A percentile compares a stretch with the other conserved stretches of the same genome.
These are phyloP conservation scores for Hydrotaea diabolus DNA, from an alignment of 2,888 invertebrate genomes.

Conservation along the genomic window DNA sequence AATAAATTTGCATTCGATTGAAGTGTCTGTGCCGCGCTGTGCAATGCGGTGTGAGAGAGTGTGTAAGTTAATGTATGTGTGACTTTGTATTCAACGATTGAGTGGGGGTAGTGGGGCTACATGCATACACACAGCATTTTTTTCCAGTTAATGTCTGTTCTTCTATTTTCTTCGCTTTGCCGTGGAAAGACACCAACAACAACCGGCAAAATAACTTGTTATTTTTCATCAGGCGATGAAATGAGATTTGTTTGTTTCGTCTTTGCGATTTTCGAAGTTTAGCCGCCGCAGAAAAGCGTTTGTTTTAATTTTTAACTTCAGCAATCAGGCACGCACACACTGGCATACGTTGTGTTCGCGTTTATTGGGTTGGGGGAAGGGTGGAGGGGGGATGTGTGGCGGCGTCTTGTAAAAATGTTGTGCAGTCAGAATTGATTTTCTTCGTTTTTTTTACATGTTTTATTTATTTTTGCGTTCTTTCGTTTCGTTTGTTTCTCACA, in stretches of 20 bases:
- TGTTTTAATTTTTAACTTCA: conserved; percentile 41
- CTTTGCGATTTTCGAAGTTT: conserved; percentile 30
- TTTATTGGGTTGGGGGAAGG: neutral
- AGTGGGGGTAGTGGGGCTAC: neutral
- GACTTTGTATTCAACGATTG: neutral
- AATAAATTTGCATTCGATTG: conserved; percentile 34
- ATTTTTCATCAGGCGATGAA: conserved; percentile 1
- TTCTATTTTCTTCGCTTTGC: conserved; percentile 17
- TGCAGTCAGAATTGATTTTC: conserved; percentile 64
- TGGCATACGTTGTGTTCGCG: neutral
- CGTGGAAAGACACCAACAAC: conserved; percentile 50
- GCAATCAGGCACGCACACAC: conserved; percentile 32
- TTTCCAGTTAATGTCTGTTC: conserved; percentile 13
- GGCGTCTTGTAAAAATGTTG: conserved; percentile 24
- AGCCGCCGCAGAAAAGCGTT: conserved; percentile 28
- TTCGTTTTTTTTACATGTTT: conserved; percentile 35
- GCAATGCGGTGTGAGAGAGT: too few species aligned
- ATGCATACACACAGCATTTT: conserved; percentile 42
- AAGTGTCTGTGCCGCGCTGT: too few species aligned
- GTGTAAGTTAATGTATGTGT: neutral
- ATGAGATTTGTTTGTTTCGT: neutral
- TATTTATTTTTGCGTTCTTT: conserved; percentile 29
- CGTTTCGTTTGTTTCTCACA: conserved; percentile 16
- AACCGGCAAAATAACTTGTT: conserved; percentile 61
- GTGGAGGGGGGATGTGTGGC: neutral